Evolutionary conservation across 2,113 vertebrate species (phyloP).

Genomic region (Thinocorus orbignyianus): DNA sequence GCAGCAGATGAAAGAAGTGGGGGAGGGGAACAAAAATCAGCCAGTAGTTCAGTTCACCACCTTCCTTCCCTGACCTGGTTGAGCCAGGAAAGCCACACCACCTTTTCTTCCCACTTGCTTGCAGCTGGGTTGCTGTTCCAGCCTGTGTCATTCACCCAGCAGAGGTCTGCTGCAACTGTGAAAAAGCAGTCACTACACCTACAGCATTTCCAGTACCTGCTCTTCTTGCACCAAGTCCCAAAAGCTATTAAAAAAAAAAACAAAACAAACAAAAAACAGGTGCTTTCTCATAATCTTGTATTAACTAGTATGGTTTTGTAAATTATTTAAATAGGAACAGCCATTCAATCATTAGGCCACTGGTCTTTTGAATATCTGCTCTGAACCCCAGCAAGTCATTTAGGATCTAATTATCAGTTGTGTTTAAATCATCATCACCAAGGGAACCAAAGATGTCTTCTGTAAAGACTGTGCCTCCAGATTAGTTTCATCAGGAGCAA

Average conservation of each 20-base stretch:
- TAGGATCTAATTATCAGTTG: neutral
- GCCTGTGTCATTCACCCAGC: neutral
- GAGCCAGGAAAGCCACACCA: neutral
- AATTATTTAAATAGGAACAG: neutral
- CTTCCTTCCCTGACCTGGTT: neutral
- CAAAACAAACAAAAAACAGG: too few species aligned
- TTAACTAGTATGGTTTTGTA: neutral
- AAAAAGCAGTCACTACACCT: neutral
- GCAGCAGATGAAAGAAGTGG: neutral
- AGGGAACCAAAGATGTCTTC: neutral
- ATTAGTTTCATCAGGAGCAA: conserved; percentile 28
- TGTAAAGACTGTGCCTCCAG: conserved; percentile 22
- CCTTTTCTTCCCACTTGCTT: neutral
- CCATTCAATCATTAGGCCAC: neutral
- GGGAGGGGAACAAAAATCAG: neutral
- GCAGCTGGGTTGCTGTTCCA: neutral
- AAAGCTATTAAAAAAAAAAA: neutral
- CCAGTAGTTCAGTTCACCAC: neutral
- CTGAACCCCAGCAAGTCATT: neutral
- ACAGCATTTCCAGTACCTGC: rapidly evolving
- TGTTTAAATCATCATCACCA: neutral
- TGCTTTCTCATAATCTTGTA: neutral
- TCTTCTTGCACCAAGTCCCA: neutral
- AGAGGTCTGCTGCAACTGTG: neutral
- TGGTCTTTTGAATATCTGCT: neutral